phyloP scores from a whole-genome alignment of 2,888 invertebrate species.

The Lepidochrysops patricia region DNA sequence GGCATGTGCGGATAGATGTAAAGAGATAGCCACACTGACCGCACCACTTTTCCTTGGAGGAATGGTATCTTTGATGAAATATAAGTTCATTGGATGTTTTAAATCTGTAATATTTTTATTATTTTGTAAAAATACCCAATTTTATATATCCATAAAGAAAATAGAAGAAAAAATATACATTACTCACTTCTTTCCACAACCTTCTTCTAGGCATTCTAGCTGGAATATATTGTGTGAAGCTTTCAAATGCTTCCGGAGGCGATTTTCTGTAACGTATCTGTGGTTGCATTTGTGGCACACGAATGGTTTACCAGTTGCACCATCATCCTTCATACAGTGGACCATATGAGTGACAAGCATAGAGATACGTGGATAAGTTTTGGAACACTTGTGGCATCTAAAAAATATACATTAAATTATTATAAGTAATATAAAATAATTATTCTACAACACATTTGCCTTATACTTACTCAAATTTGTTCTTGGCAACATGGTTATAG shows the following conservation, averaged over 20 bases:
- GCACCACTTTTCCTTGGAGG: conserved; percentile 38
- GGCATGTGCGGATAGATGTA: conserved; percentile 38
- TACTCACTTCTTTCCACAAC: conserved; percentile 43
- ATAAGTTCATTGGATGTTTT: conserved; percentile 41
- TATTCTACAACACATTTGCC: too few relatives aligned
- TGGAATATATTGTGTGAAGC: conserved; percentile 43
- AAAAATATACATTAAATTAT: not conserved
- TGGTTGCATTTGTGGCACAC: conserved; percentile 37
- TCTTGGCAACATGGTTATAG: conserved; percentile 63
- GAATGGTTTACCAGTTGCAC: conserved; percentile 41
- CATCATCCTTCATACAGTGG: conserved; percentile 47
- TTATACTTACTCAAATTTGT: conserved; percentile 48
- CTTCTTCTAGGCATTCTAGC: conserved; percentile 55
- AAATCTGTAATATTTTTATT: conserved; percentile 35
- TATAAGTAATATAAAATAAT: too few relatives aligned
- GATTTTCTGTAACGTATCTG: conserved; percentile 53
- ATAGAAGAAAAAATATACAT: not conserved
- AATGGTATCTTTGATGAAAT: conserved; percentile 43
- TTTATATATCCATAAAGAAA: not conserved
- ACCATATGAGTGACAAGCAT: conserved; percentile 69
- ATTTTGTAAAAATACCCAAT: not conserved
- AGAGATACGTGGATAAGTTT: conserved; percentile 69
- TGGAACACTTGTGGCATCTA: conserved; percentile 71
- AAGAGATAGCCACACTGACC: conserved; percentile 51
- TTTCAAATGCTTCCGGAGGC: conserved; percentile 62